phyloP scores from a whole-genome alignment of 2,888 invertebrate genomes.

The Caenorhabditis wallacei region DNA sequence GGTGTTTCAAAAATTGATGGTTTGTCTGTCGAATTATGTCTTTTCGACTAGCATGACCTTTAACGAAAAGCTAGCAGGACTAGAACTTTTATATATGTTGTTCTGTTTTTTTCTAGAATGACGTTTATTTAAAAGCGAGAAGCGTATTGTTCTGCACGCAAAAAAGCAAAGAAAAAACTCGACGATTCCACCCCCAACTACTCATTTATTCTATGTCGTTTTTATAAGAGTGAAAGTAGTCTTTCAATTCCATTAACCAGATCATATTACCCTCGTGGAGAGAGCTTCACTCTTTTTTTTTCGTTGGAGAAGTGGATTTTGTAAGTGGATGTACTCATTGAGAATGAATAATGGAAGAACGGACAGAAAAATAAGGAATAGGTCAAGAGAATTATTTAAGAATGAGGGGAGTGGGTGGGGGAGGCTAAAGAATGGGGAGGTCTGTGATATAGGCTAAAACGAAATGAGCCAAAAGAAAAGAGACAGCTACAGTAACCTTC shows the following conservation, averaged over 20 bases:
- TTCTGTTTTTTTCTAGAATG: slow-evolving; percentile 13
- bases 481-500: too few relatives aligned
- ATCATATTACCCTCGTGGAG: slow-evolving; percentile 41
- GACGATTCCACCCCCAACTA: slow-evolving; percentile 27
- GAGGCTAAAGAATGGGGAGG: too few relatives aligned
- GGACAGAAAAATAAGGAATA: too few relatives aligned
- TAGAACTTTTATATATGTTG: background rate
- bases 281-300: background rate
- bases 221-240: background rate
- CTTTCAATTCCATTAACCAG: slow-evolving; percentile 41
- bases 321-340: slow-evolving; percentile 2
- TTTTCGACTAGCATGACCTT: too few relatives aligned
- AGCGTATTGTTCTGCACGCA: slow-evolving; percentile 25
- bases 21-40: too few relatives aligned
- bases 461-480: too few relatives aligned
- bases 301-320: slow-evolving; percentile 6
- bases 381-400: too few relatives aligned
- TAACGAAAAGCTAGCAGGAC: background rate
- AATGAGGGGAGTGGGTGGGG: too few relatives aligned
- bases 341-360: background rate
- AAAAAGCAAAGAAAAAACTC: background rate
- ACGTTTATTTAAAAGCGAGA: slow-evolving; percentile 3
- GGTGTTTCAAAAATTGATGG: background rate
- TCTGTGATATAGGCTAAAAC: too few relatives aligned
- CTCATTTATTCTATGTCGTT: slow-evolving; percentile 11